phyloP scores from a whole-genome alignment of 2,888 invertebrate species.

The Heliconius ismenius region DNA sequence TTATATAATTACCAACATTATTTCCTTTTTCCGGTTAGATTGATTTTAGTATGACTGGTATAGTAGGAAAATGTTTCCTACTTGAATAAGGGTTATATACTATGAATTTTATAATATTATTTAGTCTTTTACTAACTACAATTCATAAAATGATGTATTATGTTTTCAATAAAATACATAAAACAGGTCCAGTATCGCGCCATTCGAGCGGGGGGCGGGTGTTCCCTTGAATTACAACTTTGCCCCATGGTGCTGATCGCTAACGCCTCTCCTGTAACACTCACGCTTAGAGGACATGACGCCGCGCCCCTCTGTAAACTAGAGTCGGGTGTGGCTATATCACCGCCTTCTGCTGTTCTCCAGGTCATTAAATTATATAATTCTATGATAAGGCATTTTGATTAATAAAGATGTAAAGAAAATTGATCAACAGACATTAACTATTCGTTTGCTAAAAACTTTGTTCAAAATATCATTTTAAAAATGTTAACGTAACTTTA shows the following conservation, averaged over 20 bases:
- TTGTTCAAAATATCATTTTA: background rate
- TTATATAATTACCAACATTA: no score
- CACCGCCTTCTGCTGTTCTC: constrained; percentile 60
- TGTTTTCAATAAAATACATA: background rate
- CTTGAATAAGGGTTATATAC: no score
- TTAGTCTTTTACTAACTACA: no score
- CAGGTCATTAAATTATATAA: constrained; percentile 50
- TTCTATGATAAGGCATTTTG: background rate
- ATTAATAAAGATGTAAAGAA: no score
- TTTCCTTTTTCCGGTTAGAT: no score
- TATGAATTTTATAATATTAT: no score
- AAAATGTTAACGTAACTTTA: background rate
- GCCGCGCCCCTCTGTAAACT: constrained; percentile 69
- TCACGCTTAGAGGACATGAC: constrained; percentile 69
- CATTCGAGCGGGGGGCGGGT: constrained; percentile 68
- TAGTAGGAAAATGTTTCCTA: no score
- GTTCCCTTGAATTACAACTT: constrained; percentile 61
- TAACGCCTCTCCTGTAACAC: constrained; percentile 62
- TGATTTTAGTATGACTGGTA: no score
- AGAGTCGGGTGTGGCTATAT: constrained; percentile 61
- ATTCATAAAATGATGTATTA: background rate
- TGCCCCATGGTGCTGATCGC: constrained; percentile 63
- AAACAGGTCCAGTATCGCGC: constrained; percentile 63
- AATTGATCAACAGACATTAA: no score
- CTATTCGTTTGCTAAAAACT: no score